Base-by-base conservation (phyloP, 2,797 vertebrate genomes). In the Lepus oiostolus region DNA sequence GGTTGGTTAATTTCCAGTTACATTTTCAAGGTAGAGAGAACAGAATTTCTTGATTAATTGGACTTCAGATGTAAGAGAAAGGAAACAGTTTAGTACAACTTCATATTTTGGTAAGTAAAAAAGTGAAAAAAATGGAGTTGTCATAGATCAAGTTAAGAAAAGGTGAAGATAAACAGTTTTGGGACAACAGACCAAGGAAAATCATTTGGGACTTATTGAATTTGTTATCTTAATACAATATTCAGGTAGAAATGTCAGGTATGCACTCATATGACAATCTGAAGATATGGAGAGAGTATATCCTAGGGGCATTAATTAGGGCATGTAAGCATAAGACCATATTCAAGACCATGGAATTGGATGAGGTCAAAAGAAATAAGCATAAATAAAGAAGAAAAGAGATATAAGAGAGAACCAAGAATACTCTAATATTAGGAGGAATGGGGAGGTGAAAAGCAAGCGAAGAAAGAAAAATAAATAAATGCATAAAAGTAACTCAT, bases 91-190 rank as follows among this genome's bases (percentile, higher is more conserved):
- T 87, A 75, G 35, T 58, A 42, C 77, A 38, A 91, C 58, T 71
- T 35, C 30, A 83, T 75, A 42, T 21, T 79, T 92, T 79, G 70
- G 30, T 7, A 12, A 91, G 30, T 38, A 85, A 93, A 35, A 21
- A 77, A 94, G 76, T 77, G 58, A n/a, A 72, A 88, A 58, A 88
- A 85, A 87, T 30, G 14, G 52, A 85, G 14, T 63, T 88, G 35
- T 58, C 22, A 21, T 11, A 85, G 63, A 35, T 47, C 47, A 7
- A 81, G 50, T 88, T 60, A 11, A 26, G 35, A 35, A 94, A 76
- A 47, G 17, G 30, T 81, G 47, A 83, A 50, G 3, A 32, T 58
- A 82, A 89, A 68, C 9, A 94, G 28, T 74, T 62, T 6, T 54
- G 24, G 5, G 4, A 47, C 26, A 19, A 71, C 62, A 6, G 84